Conservation (phyloP, 2,797 vertebrate genomes). For the Microhierax caerulescens region DNA sequence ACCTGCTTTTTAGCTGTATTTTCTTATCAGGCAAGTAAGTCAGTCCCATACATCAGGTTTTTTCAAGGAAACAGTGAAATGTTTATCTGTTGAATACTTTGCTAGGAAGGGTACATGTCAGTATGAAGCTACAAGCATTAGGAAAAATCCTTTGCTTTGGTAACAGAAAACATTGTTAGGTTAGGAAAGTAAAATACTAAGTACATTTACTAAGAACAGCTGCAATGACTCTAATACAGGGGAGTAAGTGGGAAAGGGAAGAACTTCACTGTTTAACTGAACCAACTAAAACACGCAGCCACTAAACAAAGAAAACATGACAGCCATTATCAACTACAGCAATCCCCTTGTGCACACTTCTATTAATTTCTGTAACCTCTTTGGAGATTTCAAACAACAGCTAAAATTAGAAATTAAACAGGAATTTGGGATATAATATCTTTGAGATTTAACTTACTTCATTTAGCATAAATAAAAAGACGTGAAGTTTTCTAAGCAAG, state of each 20-base stretch:
- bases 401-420: not conserved
- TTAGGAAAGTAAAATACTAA: not conserved
- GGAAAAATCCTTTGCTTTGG: conserved; percentile 8
- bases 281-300: not conserved
- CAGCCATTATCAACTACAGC: not conserved
- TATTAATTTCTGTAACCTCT: not conserved
- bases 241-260: not conserved
- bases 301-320: not conserved
- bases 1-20: not conserved
- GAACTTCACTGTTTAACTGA: not conserved
- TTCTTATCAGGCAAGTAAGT: not conserved
- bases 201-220: not conserved
- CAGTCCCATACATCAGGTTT: not conserved
- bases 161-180: not conserved
- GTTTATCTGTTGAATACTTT: not conserved
- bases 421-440: not conserved
- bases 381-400: not conserved
- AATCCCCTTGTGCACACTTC: not conserved
- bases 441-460: not conserved
- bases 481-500: not conserved
- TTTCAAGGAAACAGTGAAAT: not conserved
- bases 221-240: not conserved
- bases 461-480: not conserved
- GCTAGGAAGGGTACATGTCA: not conserved
- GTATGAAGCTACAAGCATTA: not conserved